Evolutionary conservation across 2,113 vertebrate species (phyloP), one percentile per base, ranked within the genome.

Genomic region (Stomatorhinus ivindoensis): DNA sequence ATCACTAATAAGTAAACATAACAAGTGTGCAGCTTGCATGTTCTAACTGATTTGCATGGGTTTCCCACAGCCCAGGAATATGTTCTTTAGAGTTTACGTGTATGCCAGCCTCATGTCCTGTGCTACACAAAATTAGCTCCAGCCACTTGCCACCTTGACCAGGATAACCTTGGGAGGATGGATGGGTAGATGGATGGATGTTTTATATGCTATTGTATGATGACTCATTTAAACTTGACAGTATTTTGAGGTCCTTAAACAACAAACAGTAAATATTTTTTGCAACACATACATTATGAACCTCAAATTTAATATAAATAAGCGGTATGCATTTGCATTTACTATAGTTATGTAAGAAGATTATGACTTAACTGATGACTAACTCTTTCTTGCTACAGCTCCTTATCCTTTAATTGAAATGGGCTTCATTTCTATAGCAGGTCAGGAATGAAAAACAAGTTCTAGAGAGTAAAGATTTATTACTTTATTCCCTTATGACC

Each of bases 381-480:
- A 87, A 84, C 76, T 51, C 48, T 27, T 83, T 89, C 48, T 80
- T 19, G 13, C 47, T 42, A 35, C 35, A 89, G 44, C 86, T 87
- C 39, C 13, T 87, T 44, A 46, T 87, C 51, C 53, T 42, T 51
- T 87, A 61, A 61, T 87, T 31, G 19, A 87, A 61, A 87, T 51
- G 39, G 35, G 21, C 53, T 87, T 86, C 11, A 86, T 86, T 86
- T 86, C 17, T 19, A 10, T 44, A 61, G 51, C 86, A 87, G 35
- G 39, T 46, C 86, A 58, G 21, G 44, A 87, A 87, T 87, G 86
- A 61, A 87, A 61, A 87, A 87, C 53, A 58, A n/a, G 39, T 87
- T 87, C 51, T 42, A 39, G 53, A 27, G 35, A 61, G 27, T 87
- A 87, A 61, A 46, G 35, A 87, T 58, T 58, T 46, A 87, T 87